phyloP scores from a whole-genome alignment of 2,113 vertebrate genomes.

The Hydrolagus affinis region DNA sequence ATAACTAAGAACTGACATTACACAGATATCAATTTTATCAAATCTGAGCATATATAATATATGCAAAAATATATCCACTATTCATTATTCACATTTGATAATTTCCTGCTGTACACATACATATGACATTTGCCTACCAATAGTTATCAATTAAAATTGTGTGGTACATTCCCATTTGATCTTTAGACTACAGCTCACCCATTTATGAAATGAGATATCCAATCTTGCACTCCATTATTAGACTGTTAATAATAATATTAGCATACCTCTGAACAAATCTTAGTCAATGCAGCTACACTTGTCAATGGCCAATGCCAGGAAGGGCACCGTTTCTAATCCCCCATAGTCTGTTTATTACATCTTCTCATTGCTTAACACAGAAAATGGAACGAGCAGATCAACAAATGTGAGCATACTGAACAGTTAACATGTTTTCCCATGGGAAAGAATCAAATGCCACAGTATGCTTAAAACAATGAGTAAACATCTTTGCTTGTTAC shows the following conservation, averaged over 20 bases:
- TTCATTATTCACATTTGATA: neutral
- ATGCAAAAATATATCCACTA: too few species aligned
- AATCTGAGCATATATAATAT: too few species aligned
- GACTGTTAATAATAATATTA: neutral
- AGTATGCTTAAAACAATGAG: too few species aligned
- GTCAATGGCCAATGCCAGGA: neutral
- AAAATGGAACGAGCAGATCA: too few species aligned
- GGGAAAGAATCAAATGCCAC: too few species aligned
- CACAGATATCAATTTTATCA: too few species aligned
- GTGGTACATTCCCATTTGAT: neutral
- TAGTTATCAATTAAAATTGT: constrained; percentile 22
- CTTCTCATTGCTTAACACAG: too few species aligned
- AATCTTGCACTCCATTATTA: neutral
- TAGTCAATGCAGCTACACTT: neutral
- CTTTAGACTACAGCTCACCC: neutral
- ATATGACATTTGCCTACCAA: neutral
- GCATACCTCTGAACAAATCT: neutral
- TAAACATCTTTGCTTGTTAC: too few species aligned
- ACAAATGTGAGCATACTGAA: too few species aligned
- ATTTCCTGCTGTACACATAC: neutral
- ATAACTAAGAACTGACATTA: too few species aligned
- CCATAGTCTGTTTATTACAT: too few species aligned
- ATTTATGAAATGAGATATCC: constrained; percentile 4
- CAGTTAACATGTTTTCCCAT: too few species aligned
- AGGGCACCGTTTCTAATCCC: neutral